Evolutionary conservation across 2,113 vertebrate species (phyloP).

Genomic region (Daphoenositta chrysoptera): DNA sequence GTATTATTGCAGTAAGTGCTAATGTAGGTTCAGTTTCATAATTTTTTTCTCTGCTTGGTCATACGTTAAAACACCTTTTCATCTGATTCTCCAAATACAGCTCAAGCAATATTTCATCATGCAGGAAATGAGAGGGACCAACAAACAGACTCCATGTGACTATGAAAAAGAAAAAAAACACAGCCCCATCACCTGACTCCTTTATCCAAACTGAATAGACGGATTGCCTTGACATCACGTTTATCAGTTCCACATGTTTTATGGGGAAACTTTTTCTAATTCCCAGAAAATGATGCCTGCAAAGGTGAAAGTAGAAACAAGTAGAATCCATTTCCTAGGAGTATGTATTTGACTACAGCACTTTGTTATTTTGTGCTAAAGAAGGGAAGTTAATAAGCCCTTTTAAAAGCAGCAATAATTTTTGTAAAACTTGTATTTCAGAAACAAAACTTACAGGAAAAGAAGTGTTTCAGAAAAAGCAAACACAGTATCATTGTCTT

Average conservation of each 20-base stretch:
- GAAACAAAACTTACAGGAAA: background rate
- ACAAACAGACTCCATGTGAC: background rate
- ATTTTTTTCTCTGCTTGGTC: background rate
- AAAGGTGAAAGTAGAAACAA: conserved; percentile 3
- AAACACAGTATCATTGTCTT: background rate
- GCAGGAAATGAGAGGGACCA: background rate
- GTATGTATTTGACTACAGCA: background rate
- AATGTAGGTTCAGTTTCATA: background rate
- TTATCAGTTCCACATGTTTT: conserved; percentile 35
- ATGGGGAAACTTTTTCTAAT: background rate
- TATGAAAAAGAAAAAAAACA: background rate
- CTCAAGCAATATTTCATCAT: background rate
- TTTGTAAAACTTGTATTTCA: background rate
- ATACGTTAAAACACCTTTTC: background rate
- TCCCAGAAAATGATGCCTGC: background rate
- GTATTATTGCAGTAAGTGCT: background rate
- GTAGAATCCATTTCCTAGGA: background rate
- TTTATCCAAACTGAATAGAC: background rate
- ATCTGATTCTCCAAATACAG: background rate
- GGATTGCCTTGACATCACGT: background rate
- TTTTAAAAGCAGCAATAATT: background rate
- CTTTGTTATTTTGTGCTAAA: background rate
- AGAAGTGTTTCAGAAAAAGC: background rate
- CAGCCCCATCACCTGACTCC: background rate
- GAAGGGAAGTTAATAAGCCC: background rate